phyloP scores from a whole-genome alignment of 2,888 invertebrate species.

The Aromia moschata region DNA sequence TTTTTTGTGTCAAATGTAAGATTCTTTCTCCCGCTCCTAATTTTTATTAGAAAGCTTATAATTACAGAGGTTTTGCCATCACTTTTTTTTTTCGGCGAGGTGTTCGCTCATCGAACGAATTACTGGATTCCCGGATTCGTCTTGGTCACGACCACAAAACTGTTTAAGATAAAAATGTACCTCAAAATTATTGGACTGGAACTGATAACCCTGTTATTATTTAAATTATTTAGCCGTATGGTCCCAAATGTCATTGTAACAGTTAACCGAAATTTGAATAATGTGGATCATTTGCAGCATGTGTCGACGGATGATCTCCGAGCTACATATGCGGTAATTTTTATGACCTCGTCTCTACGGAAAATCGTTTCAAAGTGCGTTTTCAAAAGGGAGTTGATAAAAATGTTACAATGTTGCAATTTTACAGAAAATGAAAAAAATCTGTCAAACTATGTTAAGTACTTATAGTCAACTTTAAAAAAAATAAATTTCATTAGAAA shows the following conservation, averaged over 20 bases:
- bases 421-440: too few relatives aligned
- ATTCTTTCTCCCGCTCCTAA: not conserved
- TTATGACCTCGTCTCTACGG: too few relatives aligned
- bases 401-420: too few relatives aligned
- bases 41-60: slow-evolving; percentile 11
- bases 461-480: too few relatives aligned
- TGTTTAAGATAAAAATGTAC: slow-evolving; percentile 17
- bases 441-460: too few relatives aligned
- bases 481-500: too few relatives aligned
- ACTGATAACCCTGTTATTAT: slow-evolving; percentile 24
- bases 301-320: too few relatives aligned
- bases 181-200: slow-evolving; percentile 29
- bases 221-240: slow-evolving; percentile 4
- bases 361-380: too few relatives aligned
- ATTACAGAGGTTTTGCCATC: slow-evolving; percentile 6
- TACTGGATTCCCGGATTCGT: slow-evolving; percentile 24
- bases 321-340: too few relatives aligned
- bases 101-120: slow-evolving; percentile 22
- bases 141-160: slow-evolving; percentile 24
- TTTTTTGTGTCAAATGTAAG: not conserved
- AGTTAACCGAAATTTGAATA: not conserved
- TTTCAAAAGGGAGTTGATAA: too few relatives aligned
- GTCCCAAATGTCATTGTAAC: slow-evolving; percentile 4
- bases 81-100: slow-evolving; percentile 21
- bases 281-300: too few relatives aligned